A percentile compares a stretch with the other conserved stretches of the same genome.
Evolutionary conservation across 2,113 vertebrate genomes (phyloP).

Genomic region (Pteruthius melanotis): DNA sequence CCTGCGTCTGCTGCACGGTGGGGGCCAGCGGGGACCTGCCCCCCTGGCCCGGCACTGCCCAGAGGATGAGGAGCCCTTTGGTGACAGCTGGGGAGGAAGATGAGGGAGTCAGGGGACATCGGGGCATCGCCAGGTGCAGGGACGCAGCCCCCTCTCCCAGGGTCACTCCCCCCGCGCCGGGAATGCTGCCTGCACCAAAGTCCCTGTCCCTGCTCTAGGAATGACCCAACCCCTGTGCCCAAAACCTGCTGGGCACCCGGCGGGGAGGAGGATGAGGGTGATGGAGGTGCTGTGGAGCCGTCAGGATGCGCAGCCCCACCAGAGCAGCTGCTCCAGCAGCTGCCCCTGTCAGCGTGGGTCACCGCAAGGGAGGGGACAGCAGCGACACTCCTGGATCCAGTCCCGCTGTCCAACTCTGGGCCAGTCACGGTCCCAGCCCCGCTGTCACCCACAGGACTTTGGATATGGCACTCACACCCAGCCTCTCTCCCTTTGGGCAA

Average conservation of each 20-base stretch:
- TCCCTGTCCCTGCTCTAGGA: neutral
- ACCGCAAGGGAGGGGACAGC: neutral
- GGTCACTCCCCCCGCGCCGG: accelerated
- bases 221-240: neutral
- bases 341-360: neutral
- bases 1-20: constrained; percentile 9
- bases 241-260: neutral
- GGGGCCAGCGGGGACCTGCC: neutral
- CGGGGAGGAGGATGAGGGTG: neutral
- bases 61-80: constrained; percentile 35
- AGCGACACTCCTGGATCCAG: neutral
- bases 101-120: neutral
- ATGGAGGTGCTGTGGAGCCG: neutral
- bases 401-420: neutral
- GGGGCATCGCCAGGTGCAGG: neutral
- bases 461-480: accelerated
- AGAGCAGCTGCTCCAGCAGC: neutral
- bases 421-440: accelerated
- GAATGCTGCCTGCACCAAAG: accelerated
- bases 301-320: neutral
- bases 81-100: constrained; percentile 31
- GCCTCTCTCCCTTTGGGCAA: neutral
- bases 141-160: neutral
- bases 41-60: neutral
- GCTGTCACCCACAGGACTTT: neutral